phyloP scores from a whole-genome alignment of 2,797 vertebrate genomes.

The Iguana delicatissima region DNA sequence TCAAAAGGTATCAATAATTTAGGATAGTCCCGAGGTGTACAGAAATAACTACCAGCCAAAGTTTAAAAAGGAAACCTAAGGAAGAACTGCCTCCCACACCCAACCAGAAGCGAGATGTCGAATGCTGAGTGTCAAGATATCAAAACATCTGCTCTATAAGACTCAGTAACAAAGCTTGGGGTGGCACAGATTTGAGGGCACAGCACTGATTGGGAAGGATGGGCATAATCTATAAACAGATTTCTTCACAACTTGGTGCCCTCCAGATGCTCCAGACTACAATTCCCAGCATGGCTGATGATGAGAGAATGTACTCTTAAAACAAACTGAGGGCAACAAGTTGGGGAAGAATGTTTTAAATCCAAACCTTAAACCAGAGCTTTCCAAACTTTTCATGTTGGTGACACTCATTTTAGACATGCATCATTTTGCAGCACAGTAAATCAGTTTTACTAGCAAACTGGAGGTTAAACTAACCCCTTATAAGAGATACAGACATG shows the following conservation, averaged over 20 bases:
- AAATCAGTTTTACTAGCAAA: too few relatives aligned
- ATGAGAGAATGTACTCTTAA: not conserved
- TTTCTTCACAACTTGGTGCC: not conserved
- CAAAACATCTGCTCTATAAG: not conserved
- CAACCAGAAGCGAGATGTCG: not conserved
- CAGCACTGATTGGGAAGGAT: not conserved
- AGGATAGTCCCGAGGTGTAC: not conserved
- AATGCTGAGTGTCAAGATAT: not conserved
- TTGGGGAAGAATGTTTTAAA: not conserved
- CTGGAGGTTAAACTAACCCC: too few relatives aligned
- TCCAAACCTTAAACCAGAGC: not conserved
- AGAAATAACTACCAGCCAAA: not conserved
- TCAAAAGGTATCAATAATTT: too few relatives aligned
- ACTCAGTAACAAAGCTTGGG: not conserved
- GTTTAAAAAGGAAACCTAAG: too few relatives aligned
- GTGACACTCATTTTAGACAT: too few relatives aligned
- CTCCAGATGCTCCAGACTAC: not conserved
- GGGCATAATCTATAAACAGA: not conserved
- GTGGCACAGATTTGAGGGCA: not conserved
- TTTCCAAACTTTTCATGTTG: too few relatives aligned
- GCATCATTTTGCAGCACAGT: too few relatives aligned
- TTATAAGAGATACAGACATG: too few relatives aligned
- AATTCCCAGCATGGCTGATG: not conserved
- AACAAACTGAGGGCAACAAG: not conserved
- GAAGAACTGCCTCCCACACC: too few relatives aligned